These are phyloP conservation scores for Bellardia pandia DNA, from an alignment of 2,888 invertebrate species.

Conservation along the genomic window DNA sequence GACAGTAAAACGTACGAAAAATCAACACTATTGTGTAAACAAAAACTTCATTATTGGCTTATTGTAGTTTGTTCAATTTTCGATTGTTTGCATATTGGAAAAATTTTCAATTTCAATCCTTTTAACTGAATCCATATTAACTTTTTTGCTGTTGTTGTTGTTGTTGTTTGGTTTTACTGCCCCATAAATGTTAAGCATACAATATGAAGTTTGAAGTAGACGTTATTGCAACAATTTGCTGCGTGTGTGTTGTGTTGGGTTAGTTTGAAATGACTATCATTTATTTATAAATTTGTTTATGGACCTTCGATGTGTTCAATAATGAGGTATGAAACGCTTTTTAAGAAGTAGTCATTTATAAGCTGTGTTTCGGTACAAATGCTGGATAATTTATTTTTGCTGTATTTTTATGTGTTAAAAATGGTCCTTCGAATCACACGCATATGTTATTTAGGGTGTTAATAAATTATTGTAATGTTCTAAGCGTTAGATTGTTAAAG, in stretches of 20 bases:
- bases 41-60: constrained; percentile 43
- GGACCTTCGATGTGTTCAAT: neutral
- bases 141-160: neutral
- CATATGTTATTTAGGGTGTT: neutral
- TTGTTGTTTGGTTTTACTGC: neutral
- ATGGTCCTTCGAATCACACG: neutral
- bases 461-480: neutral
- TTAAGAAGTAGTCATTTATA: neutral
- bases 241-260: neutral
- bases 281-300: constrained; percentile 36
- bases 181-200: constrained; percentile 4
- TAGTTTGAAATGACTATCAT: constrained; percentile 9
- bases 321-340: constrained; percentile 16
- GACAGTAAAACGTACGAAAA: neutral
- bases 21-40: constrained; percentile 19
- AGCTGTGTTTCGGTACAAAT: neutral
- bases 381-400: neutral
- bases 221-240: neutral
- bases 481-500: neutral
- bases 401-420: constrained; percentile 4
- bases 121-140: constrained; percentile 25
- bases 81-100: constrained; percentile 36
- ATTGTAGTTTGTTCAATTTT: constrained; percentile 23
- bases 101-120: constrained; percentile 30
- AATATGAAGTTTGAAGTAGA: neutral